Conservation (phyloP, 2,113 vertebrate genomes). For the Elanus axillaris region DNA sequence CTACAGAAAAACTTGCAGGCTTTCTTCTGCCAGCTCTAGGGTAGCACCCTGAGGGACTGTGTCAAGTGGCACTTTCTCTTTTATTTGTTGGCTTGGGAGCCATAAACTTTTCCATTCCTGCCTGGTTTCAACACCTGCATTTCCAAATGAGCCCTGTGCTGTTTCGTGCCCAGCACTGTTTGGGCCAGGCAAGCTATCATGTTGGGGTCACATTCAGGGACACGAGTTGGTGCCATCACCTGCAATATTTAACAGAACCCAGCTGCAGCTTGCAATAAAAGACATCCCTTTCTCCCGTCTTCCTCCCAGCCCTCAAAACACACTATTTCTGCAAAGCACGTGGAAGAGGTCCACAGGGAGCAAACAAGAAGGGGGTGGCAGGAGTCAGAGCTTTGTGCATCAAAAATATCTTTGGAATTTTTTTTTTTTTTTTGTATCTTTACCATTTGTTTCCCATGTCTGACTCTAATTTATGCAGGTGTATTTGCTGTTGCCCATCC, state of each 20-base stretch:
- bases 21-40: background rate
- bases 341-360: background rate
- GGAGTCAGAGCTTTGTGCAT: background rate
- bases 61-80: background rate
- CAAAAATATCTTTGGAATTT: background rate
- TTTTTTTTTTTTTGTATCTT: background rate
- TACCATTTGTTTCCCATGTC: background rate
- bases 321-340: background rate
- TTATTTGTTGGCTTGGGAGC: background rate
- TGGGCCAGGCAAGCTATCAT: background rate
- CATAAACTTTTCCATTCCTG: background rate
- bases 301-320: background rate
- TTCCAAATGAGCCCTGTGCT: background rate
- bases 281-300: background rate
- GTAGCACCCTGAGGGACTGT: background rate
- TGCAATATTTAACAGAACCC: background rate
- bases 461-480: background rate
- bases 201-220: background rate
- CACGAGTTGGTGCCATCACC: fast-evolving
- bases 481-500: background rate
- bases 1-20: background rate
- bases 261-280: background rate
- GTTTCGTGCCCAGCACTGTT: background rate
- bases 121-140: background rate
- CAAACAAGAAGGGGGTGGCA: background rate